These are phyloP conservation scores for Apamea epomidion DNA, from an alignment of 2,888 invertebrate genomes.

Conservation along the genomic window DNA sequence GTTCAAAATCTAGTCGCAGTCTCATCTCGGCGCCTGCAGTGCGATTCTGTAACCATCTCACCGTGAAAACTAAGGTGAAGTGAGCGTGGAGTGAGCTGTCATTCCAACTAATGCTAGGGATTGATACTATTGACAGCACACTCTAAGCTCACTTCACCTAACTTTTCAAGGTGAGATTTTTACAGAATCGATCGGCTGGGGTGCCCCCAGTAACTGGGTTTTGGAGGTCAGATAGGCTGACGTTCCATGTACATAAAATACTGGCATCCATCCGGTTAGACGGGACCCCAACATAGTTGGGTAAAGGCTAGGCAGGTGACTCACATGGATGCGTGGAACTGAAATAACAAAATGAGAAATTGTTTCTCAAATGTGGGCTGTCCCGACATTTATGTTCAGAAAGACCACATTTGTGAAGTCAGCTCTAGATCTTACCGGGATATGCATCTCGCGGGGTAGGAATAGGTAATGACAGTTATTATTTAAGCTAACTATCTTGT, in stretches of 20 bases:
- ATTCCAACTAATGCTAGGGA: no score
- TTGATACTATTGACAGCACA: no score
- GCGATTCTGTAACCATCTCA: no score
- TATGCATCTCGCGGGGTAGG: constrained; percentile 21
- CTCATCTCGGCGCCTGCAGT: no score
- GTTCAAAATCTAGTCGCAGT: no score
- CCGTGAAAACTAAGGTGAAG: no score
- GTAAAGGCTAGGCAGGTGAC: background rate
- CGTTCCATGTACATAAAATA: background rate
- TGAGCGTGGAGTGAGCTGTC: no score
- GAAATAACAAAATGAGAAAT: background rate
- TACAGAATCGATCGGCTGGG: no score
- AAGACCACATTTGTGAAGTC: constrained; percentile 16
- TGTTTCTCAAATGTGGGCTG: constrained; percentile 9
- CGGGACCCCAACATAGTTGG: background rate
- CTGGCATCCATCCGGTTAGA: background rate
- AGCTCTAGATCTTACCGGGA: constrained; percentile 9
- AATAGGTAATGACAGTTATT: constrained; percentile 8
- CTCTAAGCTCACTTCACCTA: no score
- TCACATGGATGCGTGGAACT: no score
- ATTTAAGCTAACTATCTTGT: constrained; percentile 31
- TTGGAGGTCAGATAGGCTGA: background rate
- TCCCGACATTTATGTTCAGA: constrained; percentile 10
- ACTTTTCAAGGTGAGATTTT: no score
- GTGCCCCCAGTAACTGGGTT: no score